Evolutionary conservation across 2,113 vertebrate species (phyloP).

Genomic region (Columba livia): DNA sequence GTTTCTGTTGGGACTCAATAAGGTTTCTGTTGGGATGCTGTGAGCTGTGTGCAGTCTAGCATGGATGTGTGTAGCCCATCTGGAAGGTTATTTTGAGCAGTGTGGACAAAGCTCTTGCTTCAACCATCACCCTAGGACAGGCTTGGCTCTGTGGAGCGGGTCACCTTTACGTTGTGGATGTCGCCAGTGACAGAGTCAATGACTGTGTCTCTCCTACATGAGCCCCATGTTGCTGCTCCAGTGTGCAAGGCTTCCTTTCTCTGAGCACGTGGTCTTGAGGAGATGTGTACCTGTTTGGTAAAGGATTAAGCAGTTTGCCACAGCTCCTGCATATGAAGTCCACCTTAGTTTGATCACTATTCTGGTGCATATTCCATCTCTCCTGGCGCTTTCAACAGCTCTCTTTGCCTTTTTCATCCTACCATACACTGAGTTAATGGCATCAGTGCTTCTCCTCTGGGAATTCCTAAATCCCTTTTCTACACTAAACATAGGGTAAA

Average conservation of each 20-base stretch:
- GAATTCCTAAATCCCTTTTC: neutral
- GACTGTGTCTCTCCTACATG: neutral
- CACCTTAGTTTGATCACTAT: neutral
- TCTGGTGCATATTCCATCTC: neutral
- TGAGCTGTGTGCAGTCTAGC: neutral
- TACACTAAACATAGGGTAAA: neutral
- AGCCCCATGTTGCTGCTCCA: neutral
- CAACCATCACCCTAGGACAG: neutral
- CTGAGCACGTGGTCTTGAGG: neutral
- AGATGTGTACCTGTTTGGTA: neutral
- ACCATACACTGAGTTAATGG: neutral
- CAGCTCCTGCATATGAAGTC: neutral
- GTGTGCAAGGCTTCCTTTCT: neutral
- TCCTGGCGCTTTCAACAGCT: neutral
- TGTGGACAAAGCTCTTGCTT: neutral
- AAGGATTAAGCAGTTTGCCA: neutral
- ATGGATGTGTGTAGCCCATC: neutral
- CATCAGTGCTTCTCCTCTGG: neutral
- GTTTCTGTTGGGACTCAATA: neutral
- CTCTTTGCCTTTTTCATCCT: neutral
- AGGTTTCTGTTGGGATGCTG: neutral
- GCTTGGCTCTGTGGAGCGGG: neutral
- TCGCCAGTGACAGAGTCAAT: neutral
- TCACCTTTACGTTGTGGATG: neutral
- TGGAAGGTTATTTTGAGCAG: neutral